These are phyloP conservation scores for Heliangelus exortis DNA, from an alignment of 2,797 vertebrate genomes.

Conservation along the genomic window DNA sequence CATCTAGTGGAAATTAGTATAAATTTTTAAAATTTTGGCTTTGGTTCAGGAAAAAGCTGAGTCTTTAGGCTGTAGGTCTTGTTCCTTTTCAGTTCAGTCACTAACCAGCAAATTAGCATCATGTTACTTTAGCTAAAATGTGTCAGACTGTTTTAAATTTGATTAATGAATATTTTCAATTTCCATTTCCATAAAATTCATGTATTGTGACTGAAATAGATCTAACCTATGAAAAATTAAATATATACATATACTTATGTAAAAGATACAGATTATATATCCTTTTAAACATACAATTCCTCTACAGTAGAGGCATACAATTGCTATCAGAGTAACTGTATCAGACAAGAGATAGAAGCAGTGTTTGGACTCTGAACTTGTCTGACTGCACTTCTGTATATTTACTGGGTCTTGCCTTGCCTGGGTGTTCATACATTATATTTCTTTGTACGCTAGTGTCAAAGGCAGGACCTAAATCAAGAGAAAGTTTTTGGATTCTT, in stretches of 20 bases:
- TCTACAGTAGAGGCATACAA: neutral
- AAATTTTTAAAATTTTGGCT: accelerated
- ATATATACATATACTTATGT: neutral
- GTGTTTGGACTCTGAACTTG: neutral
- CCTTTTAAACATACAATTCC: neutral
- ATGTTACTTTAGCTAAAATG: neutral
- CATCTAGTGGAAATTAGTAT: neutral
- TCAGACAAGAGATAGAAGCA: neutral
- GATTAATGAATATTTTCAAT: neutral
- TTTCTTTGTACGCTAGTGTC: neutral
- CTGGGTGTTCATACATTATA: accelerated
- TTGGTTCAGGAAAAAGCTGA: accelerated
- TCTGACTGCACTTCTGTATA: neutral
- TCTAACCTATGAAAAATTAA: neutral
- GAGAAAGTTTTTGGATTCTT: neutral
- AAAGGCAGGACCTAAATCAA: neutral
- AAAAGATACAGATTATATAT: neutral
- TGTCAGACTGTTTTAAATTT: neutral
- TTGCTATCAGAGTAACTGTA: neutral
- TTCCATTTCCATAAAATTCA: neutral
- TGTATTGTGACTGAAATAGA: neutral
- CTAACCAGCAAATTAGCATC: neutral
- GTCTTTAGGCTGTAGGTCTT: neutral
- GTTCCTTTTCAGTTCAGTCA: neutral
- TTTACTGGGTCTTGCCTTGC: neutral